These are phyloP conservation scores for Amiota communis DNA, from an alignment of 2,888 invertebrate genomes.

Conservation along the genomic window DNA sequence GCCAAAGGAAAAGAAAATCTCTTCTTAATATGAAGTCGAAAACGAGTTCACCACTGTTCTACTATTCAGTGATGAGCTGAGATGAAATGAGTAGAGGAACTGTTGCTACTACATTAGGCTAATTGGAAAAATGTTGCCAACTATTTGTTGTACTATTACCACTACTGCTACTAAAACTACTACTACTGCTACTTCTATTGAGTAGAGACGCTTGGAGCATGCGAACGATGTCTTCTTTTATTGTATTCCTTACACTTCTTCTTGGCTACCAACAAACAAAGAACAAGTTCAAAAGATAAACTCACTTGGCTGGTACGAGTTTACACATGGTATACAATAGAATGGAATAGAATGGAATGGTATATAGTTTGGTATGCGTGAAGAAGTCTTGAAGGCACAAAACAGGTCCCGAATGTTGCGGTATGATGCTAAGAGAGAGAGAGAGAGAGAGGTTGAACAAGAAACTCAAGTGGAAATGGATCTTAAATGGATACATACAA, in stretches of 20 bases:
- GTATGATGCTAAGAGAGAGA: neutral
- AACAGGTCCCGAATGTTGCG: neutral
- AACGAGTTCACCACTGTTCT: too few species aligned
- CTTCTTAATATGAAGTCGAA: too few species aligned
- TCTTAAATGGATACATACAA: neutral
- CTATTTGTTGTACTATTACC: neutral
- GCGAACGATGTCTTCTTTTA: too few species aligned
- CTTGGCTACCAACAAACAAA: neutral
- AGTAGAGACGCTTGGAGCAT: too few species aligned
- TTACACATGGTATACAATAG: too few species aligned
- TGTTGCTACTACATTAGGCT: conserved; percentile 35
- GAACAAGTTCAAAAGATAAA: conserved; percentile 6
- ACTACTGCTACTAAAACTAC: too few species aligned
- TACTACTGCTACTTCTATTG: too few species aligned
- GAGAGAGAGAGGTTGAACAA: neutral
- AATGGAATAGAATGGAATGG: too few species aligned
- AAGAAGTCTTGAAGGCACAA: neutral
- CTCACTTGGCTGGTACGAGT: neutral
- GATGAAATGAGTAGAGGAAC: conserved; percentile 52
- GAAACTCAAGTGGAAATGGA: neutral
- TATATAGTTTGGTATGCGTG: too few species aligned
- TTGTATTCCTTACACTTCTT: too few species aligned
- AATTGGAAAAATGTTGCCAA: conserved; percentile 32
- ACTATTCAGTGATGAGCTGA: neutral
- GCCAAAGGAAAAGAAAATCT: too few species aligned